Percentiles rank a stretch among this genome's conserved stretches.
Conservation (phyloP, 2,888 invertebrate genomes). For the Desoria tigrina region DNA sequence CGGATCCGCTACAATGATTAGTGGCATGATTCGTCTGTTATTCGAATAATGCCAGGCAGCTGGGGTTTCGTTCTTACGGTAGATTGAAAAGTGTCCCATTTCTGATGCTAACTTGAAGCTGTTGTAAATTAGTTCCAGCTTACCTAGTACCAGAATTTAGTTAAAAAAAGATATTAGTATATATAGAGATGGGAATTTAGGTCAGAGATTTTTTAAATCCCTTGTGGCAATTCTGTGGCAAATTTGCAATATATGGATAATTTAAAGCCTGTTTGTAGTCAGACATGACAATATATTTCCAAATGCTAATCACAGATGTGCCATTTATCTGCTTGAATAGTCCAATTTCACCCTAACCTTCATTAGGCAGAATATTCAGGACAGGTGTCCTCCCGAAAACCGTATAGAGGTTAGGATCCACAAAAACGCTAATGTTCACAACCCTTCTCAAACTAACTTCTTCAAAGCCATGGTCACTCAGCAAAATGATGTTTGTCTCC, state of each 20-base stretch:
- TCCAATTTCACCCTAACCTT: neutral
- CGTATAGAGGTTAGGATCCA: constrained; percentile 59
- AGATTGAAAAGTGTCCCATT: constrained; percentile 62
- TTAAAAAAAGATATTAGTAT: too few species aligned
- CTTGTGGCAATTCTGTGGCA: too few species aligned
- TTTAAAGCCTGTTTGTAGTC: too few species aligned
- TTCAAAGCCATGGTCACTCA: constrained; percentile 74
- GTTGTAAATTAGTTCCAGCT: constrained; percentile 59
- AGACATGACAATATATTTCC: neutral
- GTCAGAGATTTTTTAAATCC: too few species aligned
- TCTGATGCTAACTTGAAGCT: constrained; percentile 57
- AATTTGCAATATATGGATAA: too few species aligned
- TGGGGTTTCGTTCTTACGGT: constrained; percentile 64
- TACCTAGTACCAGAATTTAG: too few species aligned
- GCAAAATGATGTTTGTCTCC: constrained; percentile 66
- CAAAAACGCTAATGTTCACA: constrained; percentile 62
- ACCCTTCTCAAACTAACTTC: constrained; percentile 61
- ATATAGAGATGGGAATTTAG: too few species aligned
- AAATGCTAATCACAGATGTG: too few species aligned
- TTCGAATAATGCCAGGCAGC: constrained; percentile 65
- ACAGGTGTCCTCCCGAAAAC: constrained; percentile 63
- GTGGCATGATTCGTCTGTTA: constrained; percentile 64
- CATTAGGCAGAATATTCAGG: constrained; percentile 64
- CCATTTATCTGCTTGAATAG: neutral
- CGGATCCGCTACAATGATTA: constrained; percentile 65